phyloP scores from a whole-genome alignment of 2,888 invertebrate genomes.

The Tipula confusa region DNA sequence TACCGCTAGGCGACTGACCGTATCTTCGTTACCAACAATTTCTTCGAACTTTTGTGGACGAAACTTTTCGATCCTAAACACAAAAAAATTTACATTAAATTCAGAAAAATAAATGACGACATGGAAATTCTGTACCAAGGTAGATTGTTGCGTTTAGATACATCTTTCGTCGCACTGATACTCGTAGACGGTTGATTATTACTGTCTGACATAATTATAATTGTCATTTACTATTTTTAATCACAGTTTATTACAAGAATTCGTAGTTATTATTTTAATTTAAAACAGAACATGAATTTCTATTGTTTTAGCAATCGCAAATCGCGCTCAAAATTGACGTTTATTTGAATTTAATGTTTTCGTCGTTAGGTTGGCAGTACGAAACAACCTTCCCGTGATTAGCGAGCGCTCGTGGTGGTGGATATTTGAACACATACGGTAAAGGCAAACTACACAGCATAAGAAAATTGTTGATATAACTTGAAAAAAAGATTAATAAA shows the following conservation, averaged over 20 bases:
- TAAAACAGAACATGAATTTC: background rate
- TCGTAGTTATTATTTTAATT: too few species aligned
- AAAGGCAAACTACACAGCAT: background rate
- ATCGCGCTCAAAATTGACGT: background rate
- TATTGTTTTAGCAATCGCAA: background rate
- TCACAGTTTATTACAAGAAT: too few species aligned
- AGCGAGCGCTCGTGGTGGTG: background rate
- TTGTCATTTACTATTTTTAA: too few species aligned
- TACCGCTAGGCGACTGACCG: conserved; percentile 74
- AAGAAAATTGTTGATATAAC: background rate
- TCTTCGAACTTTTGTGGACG: conserved; percentile 84
- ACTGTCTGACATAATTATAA: background rate
- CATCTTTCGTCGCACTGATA: conserved; percentile 36
- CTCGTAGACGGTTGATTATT: conserved; percentile 33
- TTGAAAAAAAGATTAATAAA: background rate
- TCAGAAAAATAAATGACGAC: background rate
- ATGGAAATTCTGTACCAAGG: conserved; percentile 41
- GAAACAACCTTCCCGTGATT: background rate
- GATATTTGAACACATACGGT: background rate
- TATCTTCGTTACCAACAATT: conserved; percentile 87
- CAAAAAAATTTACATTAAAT: background rate
- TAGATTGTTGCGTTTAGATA: conserved; percentile 42
- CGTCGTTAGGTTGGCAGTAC: background rate
- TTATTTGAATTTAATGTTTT: background rate
- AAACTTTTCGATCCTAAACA: conserved; percentile 89